Evolutionary conservation across 2,113 vertebrate genomes (phyloP).

Genomic region (Lophura nycthemera): DNA sequence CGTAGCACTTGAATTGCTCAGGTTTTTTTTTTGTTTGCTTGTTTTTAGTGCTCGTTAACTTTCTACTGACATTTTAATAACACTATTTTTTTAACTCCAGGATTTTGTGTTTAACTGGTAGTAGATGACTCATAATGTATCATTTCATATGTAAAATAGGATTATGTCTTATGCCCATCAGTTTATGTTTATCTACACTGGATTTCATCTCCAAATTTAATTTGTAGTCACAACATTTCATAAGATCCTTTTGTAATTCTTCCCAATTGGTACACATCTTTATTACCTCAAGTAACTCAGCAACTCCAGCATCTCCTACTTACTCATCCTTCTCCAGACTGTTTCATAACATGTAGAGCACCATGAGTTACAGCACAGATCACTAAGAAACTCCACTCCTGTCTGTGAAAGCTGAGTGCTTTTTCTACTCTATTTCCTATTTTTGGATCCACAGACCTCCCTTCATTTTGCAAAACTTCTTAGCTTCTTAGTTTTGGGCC

Average conservation of each 20-base stretch:
- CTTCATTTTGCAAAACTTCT: background rate
- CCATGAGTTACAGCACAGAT: background rate
- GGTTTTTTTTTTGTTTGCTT: background rate
- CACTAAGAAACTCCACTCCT: background rate
- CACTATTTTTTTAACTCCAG: background rate
- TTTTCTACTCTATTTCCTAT: background rate
- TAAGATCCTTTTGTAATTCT: slow-evolving; percentile 14
- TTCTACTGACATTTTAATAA: background rate
- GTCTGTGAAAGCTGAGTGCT: background rate
- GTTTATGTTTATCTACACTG: background rate
- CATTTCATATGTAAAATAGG: background rate
- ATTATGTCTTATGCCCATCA: background rate
- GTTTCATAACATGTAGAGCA: background rate
- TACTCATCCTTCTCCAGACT: background rate
- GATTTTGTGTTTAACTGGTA: background rate
- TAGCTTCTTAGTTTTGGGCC: background rate
- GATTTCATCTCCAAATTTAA: background rate
- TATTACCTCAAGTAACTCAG: background rate
- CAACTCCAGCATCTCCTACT: background rate
- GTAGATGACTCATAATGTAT: background rate
- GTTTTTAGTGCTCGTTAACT: background rate
- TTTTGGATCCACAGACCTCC: background rate
- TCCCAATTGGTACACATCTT: background rate
- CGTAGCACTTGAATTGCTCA: background rate
- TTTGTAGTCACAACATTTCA: background rate